A percentile compares a stretch with the other conserved stretches of the same genome.
Conservation (phyloP, 2,797 vertebrate genomes). For the Erethizon dorsatum region DNA sequence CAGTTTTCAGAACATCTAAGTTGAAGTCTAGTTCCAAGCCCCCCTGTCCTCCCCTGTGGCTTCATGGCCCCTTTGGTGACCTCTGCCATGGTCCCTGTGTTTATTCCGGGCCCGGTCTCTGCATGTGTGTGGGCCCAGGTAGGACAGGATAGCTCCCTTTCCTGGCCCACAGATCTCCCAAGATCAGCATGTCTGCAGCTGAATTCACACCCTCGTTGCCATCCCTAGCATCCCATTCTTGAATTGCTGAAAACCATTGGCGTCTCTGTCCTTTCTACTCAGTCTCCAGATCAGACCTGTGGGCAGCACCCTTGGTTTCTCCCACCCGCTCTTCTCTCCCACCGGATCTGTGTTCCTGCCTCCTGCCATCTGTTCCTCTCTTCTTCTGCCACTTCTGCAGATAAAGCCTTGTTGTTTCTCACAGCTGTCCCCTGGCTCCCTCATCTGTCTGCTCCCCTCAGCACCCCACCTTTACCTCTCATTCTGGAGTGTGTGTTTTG, state of each 20-base stretch:
- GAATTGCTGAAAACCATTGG: neutral
- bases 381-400: neutral
- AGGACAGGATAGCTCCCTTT: neutral
- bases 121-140: neutral
- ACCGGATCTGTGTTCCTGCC: neutral
- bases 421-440: neutral
- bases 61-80: neutral
- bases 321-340: neutral
- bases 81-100: neutral
- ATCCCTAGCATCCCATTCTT: neutral
- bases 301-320: neutral
- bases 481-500: neutral
- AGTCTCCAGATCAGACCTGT: neutral
- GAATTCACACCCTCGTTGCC: neutral
- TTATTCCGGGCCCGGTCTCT: neutral
- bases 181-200: neutral
- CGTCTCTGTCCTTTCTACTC: neutral
- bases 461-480: fast-evolving
- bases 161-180: neutral
- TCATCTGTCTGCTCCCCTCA: neutral
- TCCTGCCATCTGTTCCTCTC: neutral
- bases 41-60: fast-evolving
- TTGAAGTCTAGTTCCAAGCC: neutral
- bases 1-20: neutral
- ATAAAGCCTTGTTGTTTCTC: neutral